Evolutionary conservation across 2,797 vertebrate genomes (phyloP).

Genomic region (Myotis pilosus): DNA sequence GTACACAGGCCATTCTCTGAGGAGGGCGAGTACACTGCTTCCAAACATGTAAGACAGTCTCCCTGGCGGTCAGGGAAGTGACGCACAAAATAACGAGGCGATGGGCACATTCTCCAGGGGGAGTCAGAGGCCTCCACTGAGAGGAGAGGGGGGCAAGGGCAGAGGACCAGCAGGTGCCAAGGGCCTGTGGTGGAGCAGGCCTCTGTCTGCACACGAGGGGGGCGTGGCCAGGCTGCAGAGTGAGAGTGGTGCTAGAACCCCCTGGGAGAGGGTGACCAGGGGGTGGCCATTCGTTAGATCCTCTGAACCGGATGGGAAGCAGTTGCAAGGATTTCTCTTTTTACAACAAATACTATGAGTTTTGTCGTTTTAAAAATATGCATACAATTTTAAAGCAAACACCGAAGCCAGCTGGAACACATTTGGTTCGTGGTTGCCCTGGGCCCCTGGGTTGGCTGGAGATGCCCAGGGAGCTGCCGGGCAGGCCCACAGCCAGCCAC

Average conservation of each 20-base stretch:
- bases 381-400: not conserved
- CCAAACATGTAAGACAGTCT: not conserved
- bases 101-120: fast-evolving
- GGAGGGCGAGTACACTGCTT: not conserved
- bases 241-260: not conserved
- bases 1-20: not conserved
- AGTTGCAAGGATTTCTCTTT: not conserved
- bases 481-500: not conserved
- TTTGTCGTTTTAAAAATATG: not conserved
- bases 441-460: not conserved
- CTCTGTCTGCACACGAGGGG: not conserved
- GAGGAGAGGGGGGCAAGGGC: not conserved
- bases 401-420: not conserved
- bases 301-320: not conserved
- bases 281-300: fast-evolving
- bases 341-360: not conserved
- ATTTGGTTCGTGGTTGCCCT: not conserved
- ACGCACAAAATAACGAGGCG: not conserved
- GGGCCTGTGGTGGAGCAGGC: not conserved
- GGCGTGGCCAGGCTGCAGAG: not conserved
- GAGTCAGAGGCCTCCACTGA: not conserved
- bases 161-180: not conserved
- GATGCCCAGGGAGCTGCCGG: not conserved
- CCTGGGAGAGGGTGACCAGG: not conserved
- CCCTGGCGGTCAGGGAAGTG: not conserved